A percentile compares a stretch with the other conserved stretches of the same genome.
Evolutionary conservation across 2,888 invertebrate species (phyloP).

Genomic region (Oxytorus armatus): DNA sequence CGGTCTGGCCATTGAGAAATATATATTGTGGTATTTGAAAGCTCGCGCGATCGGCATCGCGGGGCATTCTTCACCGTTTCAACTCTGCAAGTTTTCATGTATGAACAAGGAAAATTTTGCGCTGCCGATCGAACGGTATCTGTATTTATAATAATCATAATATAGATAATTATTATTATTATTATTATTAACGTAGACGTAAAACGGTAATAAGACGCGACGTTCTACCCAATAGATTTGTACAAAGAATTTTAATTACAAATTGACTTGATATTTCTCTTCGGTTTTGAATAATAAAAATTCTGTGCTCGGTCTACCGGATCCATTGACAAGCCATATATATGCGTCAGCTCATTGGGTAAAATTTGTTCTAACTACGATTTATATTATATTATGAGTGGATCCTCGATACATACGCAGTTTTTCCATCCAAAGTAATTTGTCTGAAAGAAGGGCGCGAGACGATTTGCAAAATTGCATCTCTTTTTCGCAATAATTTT

Average conservation of each 20-base stretch:
- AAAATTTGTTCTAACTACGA: neutral
- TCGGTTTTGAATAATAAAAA: constrained; percentile 29
- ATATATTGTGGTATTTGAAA: constrained; percentile 31
- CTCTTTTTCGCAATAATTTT: too few relatives aligned
- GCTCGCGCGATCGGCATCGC: constrained; percentile 23
- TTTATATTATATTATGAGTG: too few relatives aligned
- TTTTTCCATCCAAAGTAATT: too few relatives aligned
- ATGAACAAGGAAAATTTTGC: constrained; percentile 2
- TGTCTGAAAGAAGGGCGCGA: too few relatives aligned
- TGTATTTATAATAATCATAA: constrained; percentile 53
- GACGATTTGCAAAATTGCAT: too few relatives aligned
- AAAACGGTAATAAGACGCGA: constrained; percentile 41
- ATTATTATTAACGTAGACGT: constrained; percentile 35
- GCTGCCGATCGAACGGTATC: constrained; percentile 13
- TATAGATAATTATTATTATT: constrained; percentile 42
- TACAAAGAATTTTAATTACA: constrained; percentile 63
- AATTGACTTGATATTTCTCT: constrained; percentile 40
- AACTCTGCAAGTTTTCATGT: neutral
- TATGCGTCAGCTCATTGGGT: too few relatives aligned
- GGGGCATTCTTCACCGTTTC: neutral
- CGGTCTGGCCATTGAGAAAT: constrained; percentile 37
- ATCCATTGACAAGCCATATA: neutral
- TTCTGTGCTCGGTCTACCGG: constrained; percentile 31
- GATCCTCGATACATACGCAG: too few relatives aligned
- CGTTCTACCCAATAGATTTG: constrained; percentile 51